Base-by-base conservation (phyloP, 2,888 invertebrate species). In the Ectemnius continuus region DNA sequence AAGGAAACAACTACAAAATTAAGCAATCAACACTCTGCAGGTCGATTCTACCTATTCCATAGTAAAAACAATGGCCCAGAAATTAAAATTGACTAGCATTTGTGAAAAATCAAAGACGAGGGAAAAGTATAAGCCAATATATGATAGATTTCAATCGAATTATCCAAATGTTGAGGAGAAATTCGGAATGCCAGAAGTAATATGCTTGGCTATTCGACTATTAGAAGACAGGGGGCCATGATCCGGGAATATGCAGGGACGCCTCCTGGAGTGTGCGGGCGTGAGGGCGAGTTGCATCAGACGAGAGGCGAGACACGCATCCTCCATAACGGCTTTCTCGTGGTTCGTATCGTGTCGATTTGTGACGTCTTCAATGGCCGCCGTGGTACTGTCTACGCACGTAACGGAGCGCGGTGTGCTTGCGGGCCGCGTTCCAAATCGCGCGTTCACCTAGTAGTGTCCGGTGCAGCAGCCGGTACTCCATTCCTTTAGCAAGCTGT, bases 311-410 rank as follows among this genome's bases (percentile, higher is more conserved):
- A 56, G 52, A 61, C 61, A 36, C 66, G 61, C 63, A 59, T 79
- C 77, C 74, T 69, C 68, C 68, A 71, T 79, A 76, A 79, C 76
- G 73, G 79, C 75, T 78, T 70, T 36, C 36, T 36, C 36, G 36
- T 36, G 36, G 36, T 36, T 11, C 36, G 36, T 36, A 36, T 36
- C 36, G 52, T 16, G 66, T 59, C 65, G 67, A 57, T 72, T 26
- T 23, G 77, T 84, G 83, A 81, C 81, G 75, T 80, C 78, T 74
- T 78, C 79, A 84, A 85, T 85, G 85, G 81, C 83, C 67, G 83
- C 78, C 77, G 59, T 72, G 67, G 76, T 78, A 67, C 73, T 73
- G 58, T 78, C 73, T 76, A 58, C 67, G 48, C 28, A 75, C 72
- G 72, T 66, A 82, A 68, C 76, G 75, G 76, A 83, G 78, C 71